Base-by-base conservation (phyloP, 2,113 vertebrate genomes). In the Miniopterus natalensis region DNA sequence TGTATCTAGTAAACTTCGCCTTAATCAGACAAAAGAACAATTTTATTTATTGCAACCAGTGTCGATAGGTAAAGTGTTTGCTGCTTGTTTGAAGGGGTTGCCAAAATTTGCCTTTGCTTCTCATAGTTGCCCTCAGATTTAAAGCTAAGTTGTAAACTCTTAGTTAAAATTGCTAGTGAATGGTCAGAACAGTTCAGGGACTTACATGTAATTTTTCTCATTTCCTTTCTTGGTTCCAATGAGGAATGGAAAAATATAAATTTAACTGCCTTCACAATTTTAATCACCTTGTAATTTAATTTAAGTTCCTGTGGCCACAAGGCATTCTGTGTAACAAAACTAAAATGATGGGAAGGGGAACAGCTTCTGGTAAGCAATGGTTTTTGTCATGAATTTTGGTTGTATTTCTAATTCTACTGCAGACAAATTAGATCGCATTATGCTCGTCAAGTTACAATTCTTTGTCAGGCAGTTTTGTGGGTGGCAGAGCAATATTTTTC, bases 241-340 rank as follows among this genome's bases (percentile, higher is more conserved):
- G 29, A 91, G 70, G 71, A 91, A 96, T 90, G 55, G 78, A 89
- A 92, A 96, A 96, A 86, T 85, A 96, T 53, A 96, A 95, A 95
- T 90, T 88, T 92, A 96, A 95, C 85, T 92, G 57, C 81, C 68
- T 91, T 96, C 79, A 90, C 74, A 92, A 93, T 89, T 96, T 91
- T 96, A 90, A 95, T 94, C 75, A 80, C 79, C 74, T 97, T 94
- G 55, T 96, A 84, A 97, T 96, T 97, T 96, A 95, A 95, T 96
- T 96, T 95, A 77, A 95, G 61, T 78, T 90, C 95, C 88, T 96
- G 89, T 89, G 81, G 59, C 92, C 91, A 92, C 70, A 45, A 94
- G 83, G 79, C 93, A 96, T 86, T 93, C 71, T 88, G 88, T 84
- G 31, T 84, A 93, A 93, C 96, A 95, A 95, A 84, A 86, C 23